Base-by-base conservation (phyloP, 1,140 invertebrate genomes). In the Heliconius himera region DNA sequence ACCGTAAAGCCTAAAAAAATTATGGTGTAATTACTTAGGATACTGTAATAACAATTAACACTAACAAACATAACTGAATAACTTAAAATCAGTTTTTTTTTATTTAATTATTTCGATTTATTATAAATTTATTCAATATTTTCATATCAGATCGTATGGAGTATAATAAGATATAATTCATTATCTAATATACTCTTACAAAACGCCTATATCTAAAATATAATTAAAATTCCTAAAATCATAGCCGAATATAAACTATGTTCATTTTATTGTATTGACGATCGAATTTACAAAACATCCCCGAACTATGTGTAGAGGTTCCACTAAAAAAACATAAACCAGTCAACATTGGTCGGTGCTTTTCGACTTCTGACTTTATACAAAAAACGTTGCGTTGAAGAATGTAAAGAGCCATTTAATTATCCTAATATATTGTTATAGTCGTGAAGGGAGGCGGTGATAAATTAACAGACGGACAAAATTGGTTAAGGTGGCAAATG, bases 381-480 rank as follows among this genome's bases (percentile, higher is more conserved):
- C 84, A 94, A 94, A 94, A 94, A 94, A 93, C 90, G 87, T 93
- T 87, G 93, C 92, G 91, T 94, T 93, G 93, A 94, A 91, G 93
- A 94, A 94, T 94, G 93, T 92, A 94, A 94, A 92, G 92, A 93
- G 92, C 92, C 91, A 89, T 93, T 94, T 94, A 94, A 94, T 94
- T 94, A 94, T 93, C 93, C 88, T 94, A 94, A 93, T 94, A 93
- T 94, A 93, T 93, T 92, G 91, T 93, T 94, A 92, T 91, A 88
- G 90, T 89, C 90, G 83, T 81, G 79, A 73, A 84, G 85, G 86
- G 86, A 85, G 83, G 86, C 80, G 83, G 85, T 82, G 83, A 85
- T 89, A 89, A 89, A 87, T 89, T 86, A 88, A 81, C 81, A 73
- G 78, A 73, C 56, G 73, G 60, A 74, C 75, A 33, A 81, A 77